phyloP scores from a whole-genome alignment of 2,113 vertebrate genomes.

The Ardeotis arabs region DNA sequence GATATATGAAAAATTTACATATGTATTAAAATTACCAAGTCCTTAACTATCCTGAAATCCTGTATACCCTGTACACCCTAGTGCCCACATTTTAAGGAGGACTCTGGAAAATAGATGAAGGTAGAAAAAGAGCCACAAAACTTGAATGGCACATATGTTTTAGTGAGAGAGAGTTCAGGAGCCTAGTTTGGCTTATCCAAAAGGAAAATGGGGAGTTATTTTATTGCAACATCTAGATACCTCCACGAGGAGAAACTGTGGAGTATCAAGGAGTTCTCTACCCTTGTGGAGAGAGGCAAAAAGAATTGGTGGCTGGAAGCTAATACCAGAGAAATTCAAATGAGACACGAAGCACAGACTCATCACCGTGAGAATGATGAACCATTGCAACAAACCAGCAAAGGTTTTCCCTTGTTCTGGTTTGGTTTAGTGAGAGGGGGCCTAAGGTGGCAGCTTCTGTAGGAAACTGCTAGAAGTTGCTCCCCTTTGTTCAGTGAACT shows the following conservation, averaged over 20 bases:
- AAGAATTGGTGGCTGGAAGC: not conserved
- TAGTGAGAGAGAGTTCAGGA: not conserved
- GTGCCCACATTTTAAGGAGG: not conserved
- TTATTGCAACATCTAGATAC: not conserved
- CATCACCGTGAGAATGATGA: accelerated
- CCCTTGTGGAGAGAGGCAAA: not conserved
- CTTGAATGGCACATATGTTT: not conserved
- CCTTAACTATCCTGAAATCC: not conserved
- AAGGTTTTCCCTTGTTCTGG: not conserved
- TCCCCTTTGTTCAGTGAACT: too few species aligned
- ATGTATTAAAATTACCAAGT: not conserved
- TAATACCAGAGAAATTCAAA: not conserved
- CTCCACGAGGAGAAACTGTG: not conserved
- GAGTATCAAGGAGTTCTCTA: not conserved
- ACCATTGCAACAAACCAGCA: not conserved
- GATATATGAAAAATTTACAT: not conserved
- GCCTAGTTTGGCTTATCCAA: not conserved
- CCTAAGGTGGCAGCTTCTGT: too few species aligned
- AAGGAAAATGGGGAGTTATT: not conserved
- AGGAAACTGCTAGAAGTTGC: too few species aligned
- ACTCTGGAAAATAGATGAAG: not conserved
- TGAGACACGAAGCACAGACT: not conserved
- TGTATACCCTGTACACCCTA: accelerated
- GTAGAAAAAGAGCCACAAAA: not conserved
- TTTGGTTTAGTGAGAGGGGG: too few species aligned